Conservation (phyloP, 2,888 invertebrate genomes). For the Pedicia rivosa region DNA sequence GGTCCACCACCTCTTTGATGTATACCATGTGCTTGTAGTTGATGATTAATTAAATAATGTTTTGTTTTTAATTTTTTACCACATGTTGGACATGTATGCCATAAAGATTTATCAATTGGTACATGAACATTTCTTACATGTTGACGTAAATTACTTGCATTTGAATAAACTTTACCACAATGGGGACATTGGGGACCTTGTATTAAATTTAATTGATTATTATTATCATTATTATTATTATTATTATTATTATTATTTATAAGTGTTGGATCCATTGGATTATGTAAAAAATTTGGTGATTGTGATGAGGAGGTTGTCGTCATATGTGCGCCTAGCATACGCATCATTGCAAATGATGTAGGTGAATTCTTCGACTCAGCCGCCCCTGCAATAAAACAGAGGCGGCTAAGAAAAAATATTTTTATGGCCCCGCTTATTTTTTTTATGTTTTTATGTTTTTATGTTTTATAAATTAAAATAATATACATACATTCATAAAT, state of each 20-base stretch:
- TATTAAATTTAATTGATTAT: conserved; percentile 18
- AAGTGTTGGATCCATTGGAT: background rate
- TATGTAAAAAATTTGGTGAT: background rate
- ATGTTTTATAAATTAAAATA: background rate
- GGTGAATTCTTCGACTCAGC: conserved; percentile 33
- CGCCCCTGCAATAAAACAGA: conserved; percentile 46
- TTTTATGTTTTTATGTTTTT: background rate
- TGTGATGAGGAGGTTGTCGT: conserved; percentile 4
- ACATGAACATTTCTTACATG: conserved; percentile 62
- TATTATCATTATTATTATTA: background rate
- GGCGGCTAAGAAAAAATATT: conserved; percentile 32
- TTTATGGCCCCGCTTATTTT: background rate
- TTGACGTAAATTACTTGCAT: conserved; percentile 57
- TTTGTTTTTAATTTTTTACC: conserved; percentile 61
- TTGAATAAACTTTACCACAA: conserved; percentile 55
- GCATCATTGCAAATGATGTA: conserved; percentile 9
- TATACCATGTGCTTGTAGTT: conserved; percentile 58
- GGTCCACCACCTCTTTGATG: too few species aligned
- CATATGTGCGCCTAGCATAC: conserved; percentile 9
- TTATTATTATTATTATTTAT: background rate
- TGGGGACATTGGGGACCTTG: conserved; percentile 46
- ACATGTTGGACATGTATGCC: conserved; percentile 56
- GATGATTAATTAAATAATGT: conserved; percentile 61
- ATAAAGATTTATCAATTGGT: conserved; percentile 49
- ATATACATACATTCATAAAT: background rate